Evolutionary conservation across 2,888 invertebrate genomes (phyloP).

Genomic region (Thymelicus acteon): DNA sequence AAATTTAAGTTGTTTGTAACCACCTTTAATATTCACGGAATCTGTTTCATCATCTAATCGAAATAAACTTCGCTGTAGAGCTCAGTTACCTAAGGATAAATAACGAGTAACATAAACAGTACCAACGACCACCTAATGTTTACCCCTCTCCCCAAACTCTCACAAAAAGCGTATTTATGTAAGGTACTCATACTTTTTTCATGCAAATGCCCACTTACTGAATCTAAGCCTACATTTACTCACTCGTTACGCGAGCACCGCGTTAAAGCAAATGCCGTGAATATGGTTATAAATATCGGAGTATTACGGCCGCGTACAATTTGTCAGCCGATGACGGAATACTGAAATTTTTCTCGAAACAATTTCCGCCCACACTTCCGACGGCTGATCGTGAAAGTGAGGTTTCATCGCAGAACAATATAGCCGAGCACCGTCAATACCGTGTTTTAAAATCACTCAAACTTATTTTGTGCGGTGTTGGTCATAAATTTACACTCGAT

Average conservation of each 20-base stretch:
- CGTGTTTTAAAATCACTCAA: background rate
- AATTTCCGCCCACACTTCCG: slow-evolving; percentile 26
- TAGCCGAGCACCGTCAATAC: background rate
- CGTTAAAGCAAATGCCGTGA: slow-evolving; percentile 20
- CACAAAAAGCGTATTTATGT: too few relatives aligned
- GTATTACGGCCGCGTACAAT: slow-evolving; percentile 29
- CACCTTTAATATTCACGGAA: too few relatives aligned
- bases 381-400: slow-evolving; percentile 14
- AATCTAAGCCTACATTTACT: slow-evolving; percentile 9
- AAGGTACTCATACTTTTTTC: slow-evolving; percentile 2
- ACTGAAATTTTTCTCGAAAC: slow-evolving; percentile 33
- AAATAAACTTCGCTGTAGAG: too few relatives aligned
- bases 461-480: too few relatives aligned
- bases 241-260: background rate
- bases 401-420: background rate
- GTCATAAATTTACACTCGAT: too few relatives aligned
- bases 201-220: slow-evolving; percentile 23
- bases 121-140: too few relatives aligned
- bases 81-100: too few relatives aligned
- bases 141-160: too few relatives aligned
- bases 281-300: slow-evolving; percentile 26
- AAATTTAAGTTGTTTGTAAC: too few relatives aligned
- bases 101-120: too few relatives aligned
- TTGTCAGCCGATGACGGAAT: slow-evolving; percentile 33
- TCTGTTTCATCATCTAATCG: too few relatives aligned